Evolutionary conservation across 92 coral and sea anemone genomes (phyloP), one percentile per base, ranked within the genome.

Genomic region (Zoanthus sansibaricus): DNA sequence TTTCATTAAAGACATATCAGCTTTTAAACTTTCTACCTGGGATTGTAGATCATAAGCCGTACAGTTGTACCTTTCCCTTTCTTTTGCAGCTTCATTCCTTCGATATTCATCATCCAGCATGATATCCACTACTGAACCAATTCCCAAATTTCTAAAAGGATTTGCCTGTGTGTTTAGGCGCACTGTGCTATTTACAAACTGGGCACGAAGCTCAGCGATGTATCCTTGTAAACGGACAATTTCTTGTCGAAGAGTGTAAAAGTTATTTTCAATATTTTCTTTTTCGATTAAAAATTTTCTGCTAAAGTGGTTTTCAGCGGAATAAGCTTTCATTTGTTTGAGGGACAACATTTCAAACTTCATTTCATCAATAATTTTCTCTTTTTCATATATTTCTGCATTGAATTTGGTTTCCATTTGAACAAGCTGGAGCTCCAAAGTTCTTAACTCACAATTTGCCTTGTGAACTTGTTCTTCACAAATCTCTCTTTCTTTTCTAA

Each of bases 151-250:
- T 66, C 47, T 80, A 42, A 76, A 73, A 12, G 93, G 7, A 66
- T 55, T 87, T 11, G 49, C 61, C 18, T 77, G 79, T 6, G 75
- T 84, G 30, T 83, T 88, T n/a, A 83, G n/a, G 10, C 78, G 87
- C 6, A 77, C 70, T 10, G 86, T 90, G 75, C 86, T 76, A 75
- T 86, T 90, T 1, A 90, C 91, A 82, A 96, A 84, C 83, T 96
- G 98, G 51, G 86, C 87, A 82, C 95, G 98, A 1, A 96, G 93
- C 62, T 96, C 97, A 72, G 88, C 87, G 52, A 97, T 92, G 84
- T 96, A 91, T 68, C 92, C 97, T 69, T 94, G 95, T 18, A 97
- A 77, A 61, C 96, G 89, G 56, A 83, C 74, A 49, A 95, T 95
- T 87, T 97, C 99, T 51, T 92, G 90, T 33, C 97, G 91, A 77